Conservation (phyloP, 2,888 invertebrate species). For the Phyllotreta striolata region DNA sequence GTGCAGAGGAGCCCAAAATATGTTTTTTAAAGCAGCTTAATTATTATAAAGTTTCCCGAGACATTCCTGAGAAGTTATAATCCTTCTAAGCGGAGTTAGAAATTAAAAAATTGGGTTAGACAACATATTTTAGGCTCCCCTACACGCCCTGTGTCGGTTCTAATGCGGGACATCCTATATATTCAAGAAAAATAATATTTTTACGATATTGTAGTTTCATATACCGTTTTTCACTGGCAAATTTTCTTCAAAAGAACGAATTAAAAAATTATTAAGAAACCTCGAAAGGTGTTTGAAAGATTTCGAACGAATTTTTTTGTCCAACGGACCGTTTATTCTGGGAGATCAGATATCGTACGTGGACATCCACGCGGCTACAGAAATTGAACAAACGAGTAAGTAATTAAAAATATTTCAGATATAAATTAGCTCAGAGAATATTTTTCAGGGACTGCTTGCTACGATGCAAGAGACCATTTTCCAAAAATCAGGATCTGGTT, state of each 20-base stretch:
- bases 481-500: slow-evolving; percentile 72
- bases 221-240: slow-evolving; percentile 64
- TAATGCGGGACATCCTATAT: no score
- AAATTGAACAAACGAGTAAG: slow-evolving; percentile 80
- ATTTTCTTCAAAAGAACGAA: slow-evolving; percentile 58
- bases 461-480: slow-evolving; percentile 68
- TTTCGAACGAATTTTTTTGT: slow-evolving; percentile 65
- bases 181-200: background rate
- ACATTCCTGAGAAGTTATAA: no score
- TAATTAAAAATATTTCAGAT: slow-evolving; percentile 33
- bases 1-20: no score
- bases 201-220: slow-evolving; percentile 58
- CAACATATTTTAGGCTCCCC: no score
- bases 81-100: no score
- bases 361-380: slow-evolving; percentile 78
- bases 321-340: slow-evolving; percentile 63
- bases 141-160: no score
- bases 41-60: no score
- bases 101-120: no score
- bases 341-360: slow-evolving; percentile 73
- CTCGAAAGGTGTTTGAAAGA: slow-evolving; percentile 68
- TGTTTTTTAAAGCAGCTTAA: no score
- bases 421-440: background rate
- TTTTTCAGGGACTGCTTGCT: slow-evolving; percentile 71
- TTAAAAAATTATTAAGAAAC: slow-evolving; percentile 57